Evolutionary conservation across 2,113 vertebrate species (phyloP).

Genomic region (Salvator merianae): DNA sequence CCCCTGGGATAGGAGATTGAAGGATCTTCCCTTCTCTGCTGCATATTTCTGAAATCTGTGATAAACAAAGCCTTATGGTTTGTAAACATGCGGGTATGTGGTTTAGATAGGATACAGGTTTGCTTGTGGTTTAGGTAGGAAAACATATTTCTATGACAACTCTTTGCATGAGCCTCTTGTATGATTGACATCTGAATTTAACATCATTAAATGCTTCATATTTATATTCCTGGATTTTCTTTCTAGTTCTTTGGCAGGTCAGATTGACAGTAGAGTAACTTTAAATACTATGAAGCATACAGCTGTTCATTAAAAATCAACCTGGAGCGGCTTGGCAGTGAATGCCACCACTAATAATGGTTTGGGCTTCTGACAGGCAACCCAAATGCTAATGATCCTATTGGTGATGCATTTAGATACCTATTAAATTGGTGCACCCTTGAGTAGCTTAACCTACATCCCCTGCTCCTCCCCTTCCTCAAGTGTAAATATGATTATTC

Average conservation of each 20-base stretch:
- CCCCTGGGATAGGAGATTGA: not conserved
- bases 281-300: constrained; percentile 58
- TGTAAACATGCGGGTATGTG: not conserved
- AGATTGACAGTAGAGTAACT: constrained; percentile 50
- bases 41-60: not conserved
- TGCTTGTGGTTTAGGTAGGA: constrained; percentile 9
- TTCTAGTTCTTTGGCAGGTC: constrained; percentile 42
- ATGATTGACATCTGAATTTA: constrained; percentile 12
- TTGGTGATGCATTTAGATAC: constrained; percentile 11
- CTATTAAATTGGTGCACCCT: constrained; percentile 2
- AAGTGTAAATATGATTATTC: not conserved
- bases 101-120: not conserved
- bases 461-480: not conserved
- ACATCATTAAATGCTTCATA: constrained; percentile 39
- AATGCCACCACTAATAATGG: constrained; percentile 52
- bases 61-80: not conserved
- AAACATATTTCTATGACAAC: constrained; percentile 21
- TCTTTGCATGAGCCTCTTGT: not conserved
- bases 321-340: constrained; percentile 45
- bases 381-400: constrained; percentile 16
- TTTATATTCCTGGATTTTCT: constrained; percentile 51
- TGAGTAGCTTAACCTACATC: not conserved
- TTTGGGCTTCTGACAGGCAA: constrained; percentile 46
- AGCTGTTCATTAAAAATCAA: constrained; percentile 57
- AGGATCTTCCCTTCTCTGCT: not conserved